Conservation (phyloP, 2,113 vertebrate genomes). For the Alligator sinensis region DNA sequence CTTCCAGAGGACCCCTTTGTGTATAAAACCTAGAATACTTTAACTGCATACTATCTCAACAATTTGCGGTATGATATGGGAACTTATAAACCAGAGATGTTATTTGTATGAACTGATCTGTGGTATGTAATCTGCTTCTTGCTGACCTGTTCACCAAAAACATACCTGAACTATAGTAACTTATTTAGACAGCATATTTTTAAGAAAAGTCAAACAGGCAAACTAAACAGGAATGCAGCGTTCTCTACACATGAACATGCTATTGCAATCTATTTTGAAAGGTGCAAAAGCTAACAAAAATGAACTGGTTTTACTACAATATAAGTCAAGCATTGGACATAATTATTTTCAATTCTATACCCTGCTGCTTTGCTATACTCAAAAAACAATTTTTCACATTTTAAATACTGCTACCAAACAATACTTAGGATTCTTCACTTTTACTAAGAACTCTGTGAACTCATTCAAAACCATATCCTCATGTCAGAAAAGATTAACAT, state of each 20-base stretch:
- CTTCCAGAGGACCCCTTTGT: constrained; percentile 40
- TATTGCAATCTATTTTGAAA: constrained; percentile 48
- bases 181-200: constrained; percentile 57
- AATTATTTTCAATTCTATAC: constrained; percentile 16
- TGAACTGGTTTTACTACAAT: neutral
- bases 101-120: constrained; percentile 55
- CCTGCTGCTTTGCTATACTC: constrained; percentile 3
- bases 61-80: constrained; percentile 55
- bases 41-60: constrained; percentile 54
- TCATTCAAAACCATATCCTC: constrained; percentile 61
- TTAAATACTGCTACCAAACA: constrained; percentile 28
- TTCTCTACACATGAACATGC: constrained; percentile 48
- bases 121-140: constrained; percentile 47
- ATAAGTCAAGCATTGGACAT: constrained; percentile 27
- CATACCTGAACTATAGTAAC: constrained; percentile 47
- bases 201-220: constrained; percentile 40
- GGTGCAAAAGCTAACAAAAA: constrained; percentile 8
- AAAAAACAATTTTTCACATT: constrained; percentile 51
- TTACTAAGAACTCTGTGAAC: constrained; percentile 54
- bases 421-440: constrained; percentile 32
- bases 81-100: constrained; percentile 68
- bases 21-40: constrained; percentile 44
- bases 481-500: constrained; percentile 65
- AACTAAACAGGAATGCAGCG: neutral
- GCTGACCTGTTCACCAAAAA: constrained; percentile 44